Conservation (phyloP, 2,888 invertebrate genomes). For the Anagyrus pseudococci region DNA sequence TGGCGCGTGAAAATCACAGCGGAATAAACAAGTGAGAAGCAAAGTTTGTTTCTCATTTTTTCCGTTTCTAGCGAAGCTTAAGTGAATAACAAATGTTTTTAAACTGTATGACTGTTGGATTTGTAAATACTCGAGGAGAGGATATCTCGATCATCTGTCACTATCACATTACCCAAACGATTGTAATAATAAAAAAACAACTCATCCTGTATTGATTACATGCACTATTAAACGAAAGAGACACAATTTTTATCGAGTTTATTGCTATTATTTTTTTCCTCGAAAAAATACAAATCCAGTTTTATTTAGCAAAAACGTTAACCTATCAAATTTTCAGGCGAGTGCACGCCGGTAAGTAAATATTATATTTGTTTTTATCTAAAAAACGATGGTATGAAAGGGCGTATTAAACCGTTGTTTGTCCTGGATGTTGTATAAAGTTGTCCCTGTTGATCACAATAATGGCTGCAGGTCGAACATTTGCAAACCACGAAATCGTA, state of each 20-base stretch:
- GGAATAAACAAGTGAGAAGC: background rate
- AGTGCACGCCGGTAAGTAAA: too few species aligned
- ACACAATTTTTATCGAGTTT: background rate
- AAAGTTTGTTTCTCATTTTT: constrained; percentile 1
- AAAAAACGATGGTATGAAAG: too few species aligned
- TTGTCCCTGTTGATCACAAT: too few species aligned
- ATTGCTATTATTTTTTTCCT: constrained; percentile 1
- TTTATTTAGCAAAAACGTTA: too few species aligned
- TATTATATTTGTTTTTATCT: too few species aligned
- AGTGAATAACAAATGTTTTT: constrained; percentile 37
- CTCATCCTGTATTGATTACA: constrained; percentile 43
- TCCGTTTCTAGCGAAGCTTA: background rate
- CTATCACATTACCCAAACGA: constrained; percentile 40
- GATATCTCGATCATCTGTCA: constrained; percentile 46
- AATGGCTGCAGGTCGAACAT: too few species aligned
- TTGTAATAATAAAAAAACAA: constrained; percentile 41
- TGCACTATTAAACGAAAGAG: constrained; percentile 34
- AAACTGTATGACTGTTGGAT: constrained; percentile 34
- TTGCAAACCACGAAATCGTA: too few species aligned
- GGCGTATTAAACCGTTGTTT: too few species aligned
- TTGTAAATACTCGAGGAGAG: constrained; percentile 32
- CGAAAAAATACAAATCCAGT: too few species aligned
- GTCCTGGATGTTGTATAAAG: too few species aligned
- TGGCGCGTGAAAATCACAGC: background rate
- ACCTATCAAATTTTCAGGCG: too few species aligned